Conservation (phyloP, 2,797 vertebrate genomes). For the Harpagifer antarcticus region DNA sequence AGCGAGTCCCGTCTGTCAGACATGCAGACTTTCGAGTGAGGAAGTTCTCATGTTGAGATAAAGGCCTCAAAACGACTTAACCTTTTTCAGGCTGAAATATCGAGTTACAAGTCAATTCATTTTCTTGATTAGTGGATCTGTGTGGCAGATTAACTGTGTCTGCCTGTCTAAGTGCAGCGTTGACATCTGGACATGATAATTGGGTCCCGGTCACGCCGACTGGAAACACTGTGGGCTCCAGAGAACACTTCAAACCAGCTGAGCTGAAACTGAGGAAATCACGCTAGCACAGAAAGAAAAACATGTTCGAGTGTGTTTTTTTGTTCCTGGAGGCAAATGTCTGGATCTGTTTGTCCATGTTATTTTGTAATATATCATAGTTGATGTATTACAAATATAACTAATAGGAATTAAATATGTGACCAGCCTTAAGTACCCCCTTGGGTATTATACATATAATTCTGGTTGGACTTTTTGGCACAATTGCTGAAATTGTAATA, state of each 20-base stretch:
- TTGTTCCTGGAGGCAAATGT: neutral
- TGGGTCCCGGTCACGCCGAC: slow-evolving; percentile 48
- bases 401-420: neutral
- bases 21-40: slow-evolving; percentile 27
- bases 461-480: neutral
- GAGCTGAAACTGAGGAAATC: slow-evolving; percentile 62
- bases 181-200: slow-evolving; percentile 64
- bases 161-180: slow-evolving; percentile 48
- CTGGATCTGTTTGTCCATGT: neutral
- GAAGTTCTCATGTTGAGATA: slow-evolving; percentile 13
- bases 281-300: slow-evolving; percentile 22
- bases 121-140: slow-evolving; percentile 63
- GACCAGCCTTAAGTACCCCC: neutral
- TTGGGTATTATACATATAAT: neutral
- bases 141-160: slow-evolving; percentile 55
- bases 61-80: slow-evolving; percentile 15
- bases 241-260: slow-evolving; percentile 75
- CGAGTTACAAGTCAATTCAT: slow-evolving; percentile 62
- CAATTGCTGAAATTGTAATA: slow-evolving; percentile 6
- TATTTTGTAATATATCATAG: neutral
- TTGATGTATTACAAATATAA: neutral
- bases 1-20: slow-evolving; percentile 56
- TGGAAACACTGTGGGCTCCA: slow-evolving; percentile 75
- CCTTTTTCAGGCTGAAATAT: slow-evolving; percentile 51
- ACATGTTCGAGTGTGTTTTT: neutral